Base-by-base conservation (phyloP, 2,113 vertebrate species). In the Chrysemys picta region DNA sequence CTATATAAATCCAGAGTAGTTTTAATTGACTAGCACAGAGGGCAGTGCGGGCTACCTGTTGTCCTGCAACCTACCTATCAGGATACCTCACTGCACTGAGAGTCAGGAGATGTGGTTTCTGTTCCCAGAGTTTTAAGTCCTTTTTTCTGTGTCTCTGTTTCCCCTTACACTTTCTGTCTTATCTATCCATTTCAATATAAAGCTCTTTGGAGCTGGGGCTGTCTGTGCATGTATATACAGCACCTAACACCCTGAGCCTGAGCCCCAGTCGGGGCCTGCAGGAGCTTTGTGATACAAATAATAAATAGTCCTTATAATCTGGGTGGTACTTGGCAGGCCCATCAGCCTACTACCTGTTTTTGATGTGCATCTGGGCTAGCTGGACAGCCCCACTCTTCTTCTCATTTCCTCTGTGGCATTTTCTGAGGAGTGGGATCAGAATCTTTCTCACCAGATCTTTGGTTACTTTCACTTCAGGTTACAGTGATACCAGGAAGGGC, bases 331-430 rank as follows among this genome's bases (percentile, higher is more conserved):
- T 42, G 11, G 29, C 9, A 25, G 72, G 76, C 0, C 2, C 45
- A 79, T n/a, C 6, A 75, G 31, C 5, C 17, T 52, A 38, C 65
- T 82, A 35, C 38, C 6, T 31, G 57, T 2, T 24, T 87, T 87
- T 91, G 31, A 82, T n/a, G 62, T 65, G 62, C 13, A 16, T 65
- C 31, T 65, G 31, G 62, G 13, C 62, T 17, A 5, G 31, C 17
- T 59, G 22, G 45, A 27, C 57, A 21, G 50, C 17, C 2, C 2
- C 27, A 72, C 0, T 0, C 54, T 8, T 27, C 49, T 65, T n/a
- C 35, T 85, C 1, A 1, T 42, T 72, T 91, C 69, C 91, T 27
- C 2, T 1, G 1, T 76, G 57, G 54, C 5, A 10, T 1, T 31
- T 16, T 79, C 13, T 89, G 89, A 31, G 54, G 1, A 10, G 38